Base-by-base conservation (phyloP, 1,140 invertebrate genomes). In the Globodera ellingtonae region DNA sequence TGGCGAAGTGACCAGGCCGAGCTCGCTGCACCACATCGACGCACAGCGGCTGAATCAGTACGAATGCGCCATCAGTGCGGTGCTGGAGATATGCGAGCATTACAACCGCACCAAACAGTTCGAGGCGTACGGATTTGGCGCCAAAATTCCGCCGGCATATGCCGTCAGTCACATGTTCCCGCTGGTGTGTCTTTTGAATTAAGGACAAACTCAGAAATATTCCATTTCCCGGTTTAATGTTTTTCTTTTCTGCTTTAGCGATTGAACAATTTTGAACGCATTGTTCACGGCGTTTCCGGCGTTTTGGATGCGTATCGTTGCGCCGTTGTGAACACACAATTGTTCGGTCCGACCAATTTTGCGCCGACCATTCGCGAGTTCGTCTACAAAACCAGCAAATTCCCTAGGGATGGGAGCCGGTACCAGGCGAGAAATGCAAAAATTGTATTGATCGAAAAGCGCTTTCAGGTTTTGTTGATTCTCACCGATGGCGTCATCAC, bases 401-500 rank as follows among this genome's bases (percentile, higher is more conserved):
- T 88, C 47, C 83, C 86, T 75, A 89, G 90, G 85, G 92, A 92
- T 35, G 89, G 91, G 75, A 90, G 35, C 21, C 66, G 78, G 21
- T 85, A 85, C 66, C 85, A 83, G 69, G 91, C 93, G 46, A 70
- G 24, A 44, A 70, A 70, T 70, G 35, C 24, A 70, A 15, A 15
- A n/a, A 24, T 70, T 15, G 7, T 44, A 18, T 13, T 70, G 6
- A 70, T 1, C 56, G 4, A 52, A 13, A 52, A 7, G 7, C 10
- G 7, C 47, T 72, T 21, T 46, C 52, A 83, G 73, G 91, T 93
- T 65, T 87, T 93, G 5, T 89, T 93, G 0, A 92, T 93, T 72
- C 89, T 93, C 6, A 93, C 93, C 6, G 93, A 93, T 89, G 93
- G 93, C 44, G 91, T 93, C 44, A 92, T 93, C 50, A 92, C 92